These are phyloP conservation scores for Lasiurus cinereus DNA, from an alignment of 2,113 vertebrate species.

Conservation along the genomic window DNA sequence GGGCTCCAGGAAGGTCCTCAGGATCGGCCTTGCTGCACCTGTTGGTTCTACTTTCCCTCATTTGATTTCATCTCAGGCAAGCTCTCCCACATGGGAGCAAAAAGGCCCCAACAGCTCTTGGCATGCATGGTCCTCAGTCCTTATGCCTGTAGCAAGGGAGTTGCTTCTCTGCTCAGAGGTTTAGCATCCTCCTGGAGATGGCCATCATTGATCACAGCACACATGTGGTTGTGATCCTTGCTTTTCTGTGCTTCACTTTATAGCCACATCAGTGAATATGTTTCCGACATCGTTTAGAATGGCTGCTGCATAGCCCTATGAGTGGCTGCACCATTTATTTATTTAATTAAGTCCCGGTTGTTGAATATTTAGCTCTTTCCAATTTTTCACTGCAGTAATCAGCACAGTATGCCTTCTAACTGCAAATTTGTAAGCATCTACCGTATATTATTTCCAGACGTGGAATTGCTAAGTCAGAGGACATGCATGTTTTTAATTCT, in stretches of 20 bases:
- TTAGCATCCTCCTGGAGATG: not conserved
- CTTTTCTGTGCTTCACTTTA: not conserved
- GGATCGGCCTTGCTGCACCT: not conserved
- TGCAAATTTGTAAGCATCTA: slow-evolving; percentile 17
- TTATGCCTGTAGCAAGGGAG: not conserved
- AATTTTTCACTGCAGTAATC: not conserved
- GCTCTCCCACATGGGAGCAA: not conserved
- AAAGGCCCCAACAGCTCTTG: not conserved
- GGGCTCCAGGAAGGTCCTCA: not conserved
- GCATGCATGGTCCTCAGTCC: not conserved
- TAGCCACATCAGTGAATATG: not conserved
- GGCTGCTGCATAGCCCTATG: not conserved
- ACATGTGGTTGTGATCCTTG: not conserved
- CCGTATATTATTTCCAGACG: slow-evolving; percentile 1
- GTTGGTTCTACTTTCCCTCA: not conserved
- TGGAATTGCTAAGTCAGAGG: slow-evolving; percentile 44
- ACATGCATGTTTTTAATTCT: not conserved
- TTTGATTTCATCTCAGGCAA: not conserved
- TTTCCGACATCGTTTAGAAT: slow-evolving; percentile 7
- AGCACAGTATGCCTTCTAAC: slow-evolving; percentile 16
- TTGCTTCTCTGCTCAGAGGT: not conserved
- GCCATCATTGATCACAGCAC: not conserved
- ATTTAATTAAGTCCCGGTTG: slow-evolving; percentile 8
- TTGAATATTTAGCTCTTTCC: not conserved
- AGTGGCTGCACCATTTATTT: not conserved